These are phyloP conservation scores for Apodemia zela DNA, from an alignment of 2,888 invertebrate species.

Conservation along the genomic window DNA sequence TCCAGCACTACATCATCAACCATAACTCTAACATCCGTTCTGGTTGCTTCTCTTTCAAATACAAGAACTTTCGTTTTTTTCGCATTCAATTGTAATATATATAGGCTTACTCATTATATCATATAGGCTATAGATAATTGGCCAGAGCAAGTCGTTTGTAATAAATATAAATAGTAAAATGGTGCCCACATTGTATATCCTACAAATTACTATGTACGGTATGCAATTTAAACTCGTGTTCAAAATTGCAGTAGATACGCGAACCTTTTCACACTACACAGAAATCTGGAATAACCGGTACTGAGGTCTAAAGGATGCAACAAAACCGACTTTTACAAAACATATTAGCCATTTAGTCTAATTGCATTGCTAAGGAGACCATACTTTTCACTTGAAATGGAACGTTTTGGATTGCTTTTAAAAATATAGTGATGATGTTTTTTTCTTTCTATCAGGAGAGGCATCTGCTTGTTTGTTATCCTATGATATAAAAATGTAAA, in stretches of 20 bases:
- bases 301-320: constrained; percentile 9
- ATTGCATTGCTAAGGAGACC: constrained; percentile 9
- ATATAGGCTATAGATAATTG: no score
- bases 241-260: constrained; percentile 6
- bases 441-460: no score
- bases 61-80: no score
- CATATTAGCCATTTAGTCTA: constrained; percentile 16
- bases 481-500: no score
- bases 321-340: constrained; percentile 6
- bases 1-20: no score
- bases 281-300: constrained; percentile 16
- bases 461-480: no score
- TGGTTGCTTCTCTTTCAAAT: no score
- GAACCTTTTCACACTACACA: constrained; percentile 11
- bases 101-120: no score
- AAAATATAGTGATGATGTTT: no score
- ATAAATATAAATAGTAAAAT: constrained; percentile 1
- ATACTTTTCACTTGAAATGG: neutral
- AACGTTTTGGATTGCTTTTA: neutral
- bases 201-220: constrained; percentile 3
- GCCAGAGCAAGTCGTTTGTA: neutral
- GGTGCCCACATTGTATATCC: neutral
- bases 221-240: constrained; percentile 11
- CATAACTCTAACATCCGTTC: no score
- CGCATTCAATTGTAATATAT: no score